phyloP scores from a whole-genome alignment of 2,888 invertebrate species.

The Chironomus tentans region DNA sequence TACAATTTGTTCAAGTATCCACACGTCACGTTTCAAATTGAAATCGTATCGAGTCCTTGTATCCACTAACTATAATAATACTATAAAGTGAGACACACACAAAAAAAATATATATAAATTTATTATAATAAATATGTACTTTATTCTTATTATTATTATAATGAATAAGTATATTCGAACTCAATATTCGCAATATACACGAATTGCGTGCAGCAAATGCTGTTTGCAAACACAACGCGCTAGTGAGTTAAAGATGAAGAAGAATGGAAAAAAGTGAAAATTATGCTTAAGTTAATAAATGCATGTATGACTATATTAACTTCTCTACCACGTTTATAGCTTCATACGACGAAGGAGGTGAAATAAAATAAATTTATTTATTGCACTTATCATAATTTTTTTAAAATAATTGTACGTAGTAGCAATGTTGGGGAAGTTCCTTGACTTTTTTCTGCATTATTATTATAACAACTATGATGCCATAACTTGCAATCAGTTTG shows the following conservation, averaged over 20 bases:
- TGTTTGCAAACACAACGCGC: neutral
- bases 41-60: no score
- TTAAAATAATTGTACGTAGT: neutral
- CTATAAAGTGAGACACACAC: no score
- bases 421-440: neutral
- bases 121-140: no score
- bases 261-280: neutral
- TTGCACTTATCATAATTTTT: neutral
- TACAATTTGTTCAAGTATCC: no score
- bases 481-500: no score
- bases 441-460: no score
- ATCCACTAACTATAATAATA: no score
- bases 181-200: neutral
- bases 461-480: no score
- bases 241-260: neutral
- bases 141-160: no score
- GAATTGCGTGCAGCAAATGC: neutral
- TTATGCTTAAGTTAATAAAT: neutral
- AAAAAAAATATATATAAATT: no score
- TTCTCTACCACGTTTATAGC: neutral
- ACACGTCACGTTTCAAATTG: no score
- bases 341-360: neutral
- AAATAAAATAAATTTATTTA: neutral
- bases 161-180: no score
- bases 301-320: neutral